These are phyloP conservation scores for Leptura quadrifasciata DNA, from an alignment of 2,888 invertebrate genomes.

Conservation along the genomic window DNA sequence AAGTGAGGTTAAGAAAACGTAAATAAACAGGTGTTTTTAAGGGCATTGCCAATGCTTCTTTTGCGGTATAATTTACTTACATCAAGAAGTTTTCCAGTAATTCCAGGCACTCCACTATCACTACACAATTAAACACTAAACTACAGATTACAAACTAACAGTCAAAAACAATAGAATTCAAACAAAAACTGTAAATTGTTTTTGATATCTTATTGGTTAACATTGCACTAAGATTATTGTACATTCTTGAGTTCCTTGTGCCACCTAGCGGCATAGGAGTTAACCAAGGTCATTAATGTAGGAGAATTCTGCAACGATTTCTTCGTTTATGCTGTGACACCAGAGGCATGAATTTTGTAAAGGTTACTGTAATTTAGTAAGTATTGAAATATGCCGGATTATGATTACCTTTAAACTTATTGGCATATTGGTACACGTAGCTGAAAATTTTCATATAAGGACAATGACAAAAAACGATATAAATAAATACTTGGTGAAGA, in stretches of 20 bases:
- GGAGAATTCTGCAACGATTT: not conserved
- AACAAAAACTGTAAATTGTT: slow-evolving; percentile 33
- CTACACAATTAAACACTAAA: slow-evolving; percentile 21
- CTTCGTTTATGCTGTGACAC: not conserved
- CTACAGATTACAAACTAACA: slow-evolving; percentile 6
- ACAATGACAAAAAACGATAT: no score
- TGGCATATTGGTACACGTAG: no score
- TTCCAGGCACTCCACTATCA: not conserved
- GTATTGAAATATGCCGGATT: no score
- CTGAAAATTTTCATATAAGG: no score
- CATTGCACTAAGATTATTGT: not conserved
- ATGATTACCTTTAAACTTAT: no score
- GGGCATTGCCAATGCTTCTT: not conserved
- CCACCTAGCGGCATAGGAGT: not conserved
- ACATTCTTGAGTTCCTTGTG: not conserved
- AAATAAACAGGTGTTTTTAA: slow-evolving; percentile 36
- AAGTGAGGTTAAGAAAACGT: slow-evolving; percentile 37
- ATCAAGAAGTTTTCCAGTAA: not conserved
- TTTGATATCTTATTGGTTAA: slow-evolving; percentile 35
- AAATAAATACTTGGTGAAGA: no score
- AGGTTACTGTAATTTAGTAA: no score
- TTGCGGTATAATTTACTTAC: slow-evolving; percentile 15
- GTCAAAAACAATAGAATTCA: slow-evolving; percentile 26
- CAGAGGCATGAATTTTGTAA: no score
- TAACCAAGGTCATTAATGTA: not conserved